These are phyloP conservation scores for Chrysolophus pictus DNA, from an alignment of 2,797 vertebrate genomes.

Conservation along the genomic window DNA sequence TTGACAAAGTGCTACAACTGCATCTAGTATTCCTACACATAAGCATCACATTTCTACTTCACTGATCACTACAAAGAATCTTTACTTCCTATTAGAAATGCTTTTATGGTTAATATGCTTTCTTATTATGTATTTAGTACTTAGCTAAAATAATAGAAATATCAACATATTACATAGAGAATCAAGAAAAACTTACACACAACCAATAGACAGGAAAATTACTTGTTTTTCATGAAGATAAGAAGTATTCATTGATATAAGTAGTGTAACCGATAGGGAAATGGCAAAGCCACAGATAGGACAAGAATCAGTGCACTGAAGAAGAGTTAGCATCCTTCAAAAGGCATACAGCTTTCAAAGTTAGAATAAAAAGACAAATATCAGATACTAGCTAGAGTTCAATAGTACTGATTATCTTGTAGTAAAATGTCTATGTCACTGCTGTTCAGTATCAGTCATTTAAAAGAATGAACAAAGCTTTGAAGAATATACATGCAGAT, in stretches of 20 bases:
- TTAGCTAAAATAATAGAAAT: neutral
- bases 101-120: neutral
- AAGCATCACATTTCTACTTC: neutral
- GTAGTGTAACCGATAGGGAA: neutral
- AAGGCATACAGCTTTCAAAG: neutral
- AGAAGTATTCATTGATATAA: neutral
- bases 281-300: neutral
- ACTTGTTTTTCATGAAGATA: neutral
- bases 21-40: neutral
- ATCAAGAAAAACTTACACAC: neutral
- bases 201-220: neutral
- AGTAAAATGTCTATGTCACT: neutral
- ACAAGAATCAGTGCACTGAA: neutral
- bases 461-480: neutral
- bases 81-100: neutral
- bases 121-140: neutral
- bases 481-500: neutral
- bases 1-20: neutral
- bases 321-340: neutral
- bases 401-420: neutral
- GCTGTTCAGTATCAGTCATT: neutral
- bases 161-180: neutral
- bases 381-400: neutral
- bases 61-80: neutral
- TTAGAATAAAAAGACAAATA: neutral